Conservation (phyloP, 2,113 vertebrate species). For the Pyxicephalus adspersus region DNA sequence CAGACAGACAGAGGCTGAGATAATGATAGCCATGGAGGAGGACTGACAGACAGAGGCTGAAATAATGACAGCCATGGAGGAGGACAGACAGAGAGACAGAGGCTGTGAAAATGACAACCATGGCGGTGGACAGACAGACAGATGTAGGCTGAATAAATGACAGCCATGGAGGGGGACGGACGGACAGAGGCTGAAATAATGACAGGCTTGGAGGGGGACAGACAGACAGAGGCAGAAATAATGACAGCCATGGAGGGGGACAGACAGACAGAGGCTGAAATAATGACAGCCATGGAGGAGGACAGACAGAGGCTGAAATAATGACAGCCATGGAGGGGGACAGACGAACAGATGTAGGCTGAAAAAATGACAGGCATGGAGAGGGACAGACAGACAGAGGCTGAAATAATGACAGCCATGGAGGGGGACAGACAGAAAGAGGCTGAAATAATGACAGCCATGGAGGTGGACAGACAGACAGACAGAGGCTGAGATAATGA, state of each 20-base stretch:
- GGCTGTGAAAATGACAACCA: constrained; percentile 15
- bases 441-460: neutral
- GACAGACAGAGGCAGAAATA: constrained; percentile 31
- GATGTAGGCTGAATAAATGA: neutral
- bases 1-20: no score
- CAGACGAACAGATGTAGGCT: constrained; percentile 1
- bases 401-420: neutral
- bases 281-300: constrained; percentile 1
- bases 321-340: constrained; percentile 9
- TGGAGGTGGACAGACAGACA: neutral
- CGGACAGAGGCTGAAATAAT: neutral
- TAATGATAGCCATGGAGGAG: constrained; percentile 1
- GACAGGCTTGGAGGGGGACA: neutral
- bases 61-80: no score
- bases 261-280: constrained; percentile 31
- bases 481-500: neutral
- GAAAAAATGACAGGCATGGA: constrained; percentile 8
- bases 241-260: neutral
- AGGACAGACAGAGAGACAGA: neutral
- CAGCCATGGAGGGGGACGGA: neutral
- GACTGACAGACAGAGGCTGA: constrained; percentile 13
- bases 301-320: no score
- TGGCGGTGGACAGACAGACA: neutral
- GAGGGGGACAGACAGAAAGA: constrained; percentile 1
- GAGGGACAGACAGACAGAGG: neutral